Conservation (phyloP, 2,797 vertebrate genomes). For the Bradypus variegatus region DNA sequence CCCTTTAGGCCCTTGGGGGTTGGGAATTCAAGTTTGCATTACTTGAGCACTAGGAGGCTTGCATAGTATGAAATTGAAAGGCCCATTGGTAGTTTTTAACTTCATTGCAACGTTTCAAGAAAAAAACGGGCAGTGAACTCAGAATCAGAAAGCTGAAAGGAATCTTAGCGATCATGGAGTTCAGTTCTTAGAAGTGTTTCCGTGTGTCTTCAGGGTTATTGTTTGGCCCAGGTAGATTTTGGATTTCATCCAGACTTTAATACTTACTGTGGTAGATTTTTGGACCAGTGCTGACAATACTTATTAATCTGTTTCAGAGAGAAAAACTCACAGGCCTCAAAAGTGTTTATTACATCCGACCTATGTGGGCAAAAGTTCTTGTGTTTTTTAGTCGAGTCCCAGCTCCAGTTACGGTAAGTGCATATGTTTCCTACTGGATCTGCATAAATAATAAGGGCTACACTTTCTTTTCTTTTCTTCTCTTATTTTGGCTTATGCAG, state of each 20-base stretch:
- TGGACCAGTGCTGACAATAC: neutral
- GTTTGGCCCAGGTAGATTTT: neutral
- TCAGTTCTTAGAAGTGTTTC: neutral
- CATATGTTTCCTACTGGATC: neutral
- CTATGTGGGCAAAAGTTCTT: slow-evolving; percentile 92
- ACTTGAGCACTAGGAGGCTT: neutral
- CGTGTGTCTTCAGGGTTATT: neutral
- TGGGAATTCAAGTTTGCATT: neutral
- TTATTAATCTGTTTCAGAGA: slow-evolving; percentile 76
- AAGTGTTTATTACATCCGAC: slow-evolving; percentile 94
- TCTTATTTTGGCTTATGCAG: neutral
- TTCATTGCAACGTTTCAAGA: neutral
- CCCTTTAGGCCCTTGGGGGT: neutral
- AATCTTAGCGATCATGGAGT: neutral
- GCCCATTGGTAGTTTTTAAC: neutral
- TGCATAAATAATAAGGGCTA: neutral
- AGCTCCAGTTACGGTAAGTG: slow-evolving; percentile 89
- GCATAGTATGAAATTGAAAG: neutral
- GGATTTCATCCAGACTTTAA: slow-evolving; percentile 21
- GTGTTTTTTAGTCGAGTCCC: slow-evolving; percentile 94
- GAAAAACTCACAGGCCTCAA: slow-evolving; percentile 92
- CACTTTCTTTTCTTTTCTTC: neutral
- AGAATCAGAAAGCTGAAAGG: neutral
- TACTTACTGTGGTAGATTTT: neutral
- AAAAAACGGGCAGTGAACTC: neutral